A percentile compares a stretch with the other conserved stretches of the same genome.
Conservation (phyloP, 2,888 invertebrate species). For the Synanthedon tipuliformis region DNA sequence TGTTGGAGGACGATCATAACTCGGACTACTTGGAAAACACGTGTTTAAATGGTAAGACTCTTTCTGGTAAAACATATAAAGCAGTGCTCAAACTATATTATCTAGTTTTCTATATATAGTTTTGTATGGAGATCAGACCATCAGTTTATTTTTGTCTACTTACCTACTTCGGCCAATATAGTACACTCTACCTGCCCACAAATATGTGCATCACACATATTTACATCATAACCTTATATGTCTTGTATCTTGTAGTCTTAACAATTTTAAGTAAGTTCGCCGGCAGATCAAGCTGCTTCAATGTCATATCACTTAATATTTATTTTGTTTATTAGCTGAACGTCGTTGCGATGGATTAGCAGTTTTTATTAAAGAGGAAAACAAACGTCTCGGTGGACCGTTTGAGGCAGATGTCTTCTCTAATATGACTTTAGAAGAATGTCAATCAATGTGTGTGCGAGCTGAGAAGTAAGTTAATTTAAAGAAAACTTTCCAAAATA, state of each 20-base stretch:
- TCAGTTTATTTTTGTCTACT: too few species aligned
- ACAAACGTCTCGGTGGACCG: slow-evolving; percentile 86
- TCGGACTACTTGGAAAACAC: slow-evolving; percentile 93
- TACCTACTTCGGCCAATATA: too few species aligned
- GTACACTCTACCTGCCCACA: too few species aligned
- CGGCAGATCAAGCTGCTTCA: too few species aligned
- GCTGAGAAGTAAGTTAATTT: slow-evolving; percentile 79
- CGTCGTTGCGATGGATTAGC: slow-evolving; percentile 87
- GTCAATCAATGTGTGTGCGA: slow-evolving; percentile 86
- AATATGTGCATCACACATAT: slow-evolving; percentile 3
- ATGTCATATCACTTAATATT: background rate
- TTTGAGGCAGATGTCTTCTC: slow-evolving; percentile 90
- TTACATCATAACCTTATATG: background rate
- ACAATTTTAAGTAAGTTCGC: too few species aligned
- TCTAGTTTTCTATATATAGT: too few species aligned
- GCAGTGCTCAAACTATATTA: too few species aligned
- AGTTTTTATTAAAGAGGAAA: slow-evolving; percentile 91
- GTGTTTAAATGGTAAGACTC: slow-evolving; percentile 80
- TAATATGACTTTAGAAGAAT: slow-evolving; percentile 88
- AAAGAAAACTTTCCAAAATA: background rate
- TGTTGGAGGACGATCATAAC: slow-evolving; percentile 86
- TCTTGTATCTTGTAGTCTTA: background rate
- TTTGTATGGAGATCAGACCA: too few species aligned
- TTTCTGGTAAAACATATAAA: background rate
- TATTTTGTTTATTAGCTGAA: slow-evolving; percentile 70